Percentiles rank a stretch among this genome's conserved stretches.
phyloP scores from a whole-genome alignment of 1,140 invertebrate genomes.

The Drosophila sechellia region DNA sequence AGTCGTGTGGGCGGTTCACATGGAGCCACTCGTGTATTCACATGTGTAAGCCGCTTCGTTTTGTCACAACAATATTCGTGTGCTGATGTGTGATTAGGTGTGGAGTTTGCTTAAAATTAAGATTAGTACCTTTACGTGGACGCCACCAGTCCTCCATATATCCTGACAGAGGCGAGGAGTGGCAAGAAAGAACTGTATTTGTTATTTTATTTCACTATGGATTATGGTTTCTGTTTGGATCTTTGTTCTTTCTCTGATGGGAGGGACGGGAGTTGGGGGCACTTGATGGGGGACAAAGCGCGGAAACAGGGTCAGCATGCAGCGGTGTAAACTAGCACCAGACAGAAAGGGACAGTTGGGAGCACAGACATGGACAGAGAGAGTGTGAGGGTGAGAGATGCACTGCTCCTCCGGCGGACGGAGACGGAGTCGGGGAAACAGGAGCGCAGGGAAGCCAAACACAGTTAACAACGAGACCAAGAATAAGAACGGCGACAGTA shows the following conservation, averaged over 20 bases:
- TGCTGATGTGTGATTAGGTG: constrained; percentile 53
- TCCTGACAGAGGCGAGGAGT: constrained; percentile 96
- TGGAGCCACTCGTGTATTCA: background rate
- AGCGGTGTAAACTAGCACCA: constrained; percentile 29
- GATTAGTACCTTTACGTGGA: constrained; percentile 94
- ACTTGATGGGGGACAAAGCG: constrained; percentile 8
- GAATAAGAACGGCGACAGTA: constrained; percentile 44
- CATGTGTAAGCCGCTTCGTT: background rate
- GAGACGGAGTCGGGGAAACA: background rate
- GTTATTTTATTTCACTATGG: constrained; percentile 84
- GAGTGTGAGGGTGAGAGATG: background rate
- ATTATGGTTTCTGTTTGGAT: constrained; percentile 47
- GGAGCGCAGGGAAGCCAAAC: constrained; percentile 31
- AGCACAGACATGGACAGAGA: constrained; percentile 9
- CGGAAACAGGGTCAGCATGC: constrained; percentile 31
- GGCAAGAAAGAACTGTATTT: constrained; percentile 89
- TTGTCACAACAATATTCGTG: constrained; percentile 18
- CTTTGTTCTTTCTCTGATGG: constrained; percentile 19
- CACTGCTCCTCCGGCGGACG: constrained; percentile 3
- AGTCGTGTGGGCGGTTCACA: constrained; percentile 9
- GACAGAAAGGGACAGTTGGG: constrained; percentile 28
- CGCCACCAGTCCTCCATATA: constrained; percentile 98
- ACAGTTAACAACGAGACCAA: constrained; percentile 55
- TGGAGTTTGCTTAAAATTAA: constrained; percentile 72
- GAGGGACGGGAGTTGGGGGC: background rate